Evolutionary conservation across 1,140 invertebrate species (phyloP).

Genomic region (Neodiprion virginianus): DNA sequence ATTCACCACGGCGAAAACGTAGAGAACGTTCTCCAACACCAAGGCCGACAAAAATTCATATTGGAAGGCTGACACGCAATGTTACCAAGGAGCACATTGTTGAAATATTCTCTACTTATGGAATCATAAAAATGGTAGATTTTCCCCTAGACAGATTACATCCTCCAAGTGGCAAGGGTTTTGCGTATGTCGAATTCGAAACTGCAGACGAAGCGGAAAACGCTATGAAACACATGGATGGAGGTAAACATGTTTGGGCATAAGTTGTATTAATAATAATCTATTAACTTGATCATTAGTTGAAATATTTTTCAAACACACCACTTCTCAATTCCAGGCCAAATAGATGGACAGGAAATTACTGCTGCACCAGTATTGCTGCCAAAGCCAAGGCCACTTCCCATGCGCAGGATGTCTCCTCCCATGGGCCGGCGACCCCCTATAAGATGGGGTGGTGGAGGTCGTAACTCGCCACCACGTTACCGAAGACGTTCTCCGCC

Average conservation of each 20-base stretch:
- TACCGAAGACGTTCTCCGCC: conserved; percentile 71
- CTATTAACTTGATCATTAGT: conserved; percentile 10
- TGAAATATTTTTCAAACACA: conserved; percentile 17
- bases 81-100: conserved; percentile 91
- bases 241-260: conserved; percentile 67
- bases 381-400: conserved; percentile 72
- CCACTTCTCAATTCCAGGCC: conserved; percentile 59
- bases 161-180: conserved; percentile 83
- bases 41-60: conserved; percentile 89
- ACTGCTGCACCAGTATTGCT: conserved; percentile 89
- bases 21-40: conserved; percentile 85
- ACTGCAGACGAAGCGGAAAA: conserved; percentile 95
- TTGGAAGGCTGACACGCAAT: conserved; percentile 90
- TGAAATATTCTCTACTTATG: conserved; percentile 96
- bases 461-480: conserved; percentile 57
- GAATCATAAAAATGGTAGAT: conserved; percentile 88
- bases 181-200: conserved; percentile 95
- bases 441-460: conserved; percentile 57
- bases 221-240: conserved; percentile 99
- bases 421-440: conserved; percentile 67
- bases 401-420: conserved; percentile 70
- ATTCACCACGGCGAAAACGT: conserved; percentile 65
- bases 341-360: conserved; percentile 93
- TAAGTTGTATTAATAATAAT: conserved; percentile 3
- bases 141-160: conserved; percentile 89